Evolutionary conservation across 53 echinoderm and acorn worm genomes (phyloP).

Genomic region (Astropecten irregularis): DNA sequence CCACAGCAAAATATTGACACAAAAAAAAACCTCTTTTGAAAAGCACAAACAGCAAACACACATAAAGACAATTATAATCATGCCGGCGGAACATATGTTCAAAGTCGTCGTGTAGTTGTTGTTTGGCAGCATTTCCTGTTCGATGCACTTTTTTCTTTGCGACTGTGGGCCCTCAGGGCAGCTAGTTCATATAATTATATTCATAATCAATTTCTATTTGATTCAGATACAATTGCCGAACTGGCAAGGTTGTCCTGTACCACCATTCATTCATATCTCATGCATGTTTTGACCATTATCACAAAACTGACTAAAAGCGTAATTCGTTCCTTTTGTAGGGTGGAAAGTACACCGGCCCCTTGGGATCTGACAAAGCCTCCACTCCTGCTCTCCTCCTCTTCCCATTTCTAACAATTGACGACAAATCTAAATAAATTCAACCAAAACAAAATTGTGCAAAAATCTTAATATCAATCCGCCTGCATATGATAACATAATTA

Average conservation of each 20-base stretch:
- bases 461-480: not conserved
- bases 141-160: constrained; percentile 4
- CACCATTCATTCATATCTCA: not conserved
- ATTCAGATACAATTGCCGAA: not conserved
- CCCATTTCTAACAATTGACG: too few relatives aligned
- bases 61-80: not conserved
- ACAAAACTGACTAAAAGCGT: not conserved
- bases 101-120: not conserved
- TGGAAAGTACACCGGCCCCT: constrained; percentile 3
- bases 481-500: not conserved
- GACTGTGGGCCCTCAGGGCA: constrained; percentile 6
- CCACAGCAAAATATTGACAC: not conserved
- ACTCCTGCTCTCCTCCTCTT: too few relatives aligned
- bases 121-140: constrained; percentile 32
- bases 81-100: not conserved
- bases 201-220: not conserved
- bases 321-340: not conserved
- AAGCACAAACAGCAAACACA: too few relatives aligned
- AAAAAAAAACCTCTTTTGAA: too few relatives aligned
- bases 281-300: not conserved
- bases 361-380: too few relatives aligned
- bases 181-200: not conserved
- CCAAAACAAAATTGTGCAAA: not conserved
- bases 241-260: not conserved
- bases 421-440: not conserved